Evolutionary conservation across 2,888 invertebrate genomes (phyloP), one percentile per base, ranked within the genome.

Genomic region (Psylliodes chrysocephalus): DNA sequence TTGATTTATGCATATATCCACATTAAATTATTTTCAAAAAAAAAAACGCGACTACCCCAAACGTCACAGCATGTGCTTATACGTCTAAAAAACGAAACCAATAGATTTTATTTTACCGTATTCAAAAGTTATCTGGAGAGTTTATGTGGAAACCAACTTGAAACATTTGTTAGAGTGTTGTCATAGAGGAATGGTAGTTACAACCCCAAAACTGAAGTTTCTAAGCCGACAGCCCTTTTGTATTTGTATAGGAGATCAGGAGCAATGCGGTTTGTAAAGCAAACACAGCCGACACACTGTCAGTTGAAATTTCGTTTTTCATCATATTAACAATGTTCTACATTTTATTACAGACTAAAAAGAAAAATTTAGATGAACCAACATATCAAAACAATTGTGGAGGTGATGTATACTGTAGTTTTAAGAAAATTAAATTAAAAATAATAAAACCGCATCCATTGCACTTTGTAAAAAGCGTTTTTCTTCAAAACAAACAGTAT

Each of bases 161-260:
- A 12, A 57, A 47, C 57, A 57, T 47, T 57, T 47, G 57, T 47
- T 47, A 47, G 47, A 35, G 18, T 15, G 57, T 54, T 57, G 57
- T 57, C 57, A 57, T 57, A 57, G 33, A 47, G 49, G 49, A 57
- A 46, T 28, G 46, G 35, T 47, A 47, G 57, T 57, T 57, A 10
- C 19, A 33, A 47, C 57, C 47, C 44, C 55, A 35, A 57, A 47
- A 35, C 47, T 47, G 14, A 38, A 47, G 46, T 57, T 57, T 25
- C 35, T n/a, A 22, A 35, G 33, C 33, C 47, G 35, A 35, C 33
- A 47, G 25, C 46, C 47, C 33, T 47, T 57, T 47, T 57, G 35
- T 57, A 47, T 54, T 54, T 54, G 28, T 40, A 42, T 22, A 22
- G 40, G 25, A 42, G 25, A 54, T 38, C 54, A 18, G 35, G 12